A percentile compares a stretch with the other conserved stretches of the same genome.
phyloP scores from a whole-genome alignment of 2,797 vertebrate species.

The Enoplosus armatus region DNA sequence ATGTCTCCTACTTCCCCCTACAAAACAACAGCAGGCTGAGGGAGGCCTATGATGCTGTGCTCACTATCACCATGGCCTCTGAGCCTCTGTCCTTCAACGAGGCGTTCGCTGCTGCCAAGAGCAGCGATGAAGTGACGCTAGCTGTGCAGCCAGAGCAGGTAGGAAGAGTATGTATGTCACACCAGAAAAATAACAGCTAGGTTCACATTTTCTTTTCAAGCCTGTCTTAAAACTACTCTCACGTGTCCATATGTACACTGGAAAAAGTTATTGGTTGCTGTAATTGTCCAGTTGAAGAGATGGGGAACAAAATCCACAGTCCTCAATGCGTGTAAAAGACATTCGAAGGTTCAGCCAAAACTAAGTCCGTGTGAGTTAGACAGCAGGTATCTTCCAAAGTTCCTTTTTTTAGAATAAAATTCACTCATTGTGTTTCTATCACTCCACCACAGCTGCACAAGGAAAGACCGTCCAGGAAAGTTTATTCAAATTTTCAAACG shows the following conservation, averaged over 20 bases:
- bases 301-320: neutral
- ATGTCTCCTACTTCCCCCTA: conserved; percentile 85
- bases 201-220: neutral
- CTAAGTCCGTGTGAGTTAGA: neutral
- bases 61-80: conserved; percentile 93
- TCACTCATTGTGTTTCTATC: neutral
- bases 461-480: neutral
- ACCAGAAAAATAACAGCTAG: neutral
- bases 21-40: conserved; percentile 86
- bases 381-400: neutral
- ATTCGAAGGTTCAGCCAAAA: neutral
- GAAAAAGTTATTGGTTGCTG: neutral
- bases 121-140: conserved; percentile 81
- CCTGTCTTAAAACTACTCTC: neutral
- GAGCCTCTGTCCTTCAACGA: conserved; percentile 90
- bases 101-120: conserved; percentile 84
- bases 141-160: conserved; percentile 86
- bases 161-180: conserved; percentile 2
- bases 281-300: neutral
- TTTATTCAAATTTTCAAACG: neutral
- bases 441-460: neutral
- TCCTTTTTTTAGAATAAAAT: neutral
- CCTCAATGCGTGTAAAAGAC: neutral
- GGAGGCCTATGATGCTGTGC: conserved; percentile 92
- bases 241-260: neutral